These are phyloP conservation scores for Chrysocyon brachyurus DNA, from an alignment of 2,797 vertebrate species.

Conservation along the genomic window DNA sequence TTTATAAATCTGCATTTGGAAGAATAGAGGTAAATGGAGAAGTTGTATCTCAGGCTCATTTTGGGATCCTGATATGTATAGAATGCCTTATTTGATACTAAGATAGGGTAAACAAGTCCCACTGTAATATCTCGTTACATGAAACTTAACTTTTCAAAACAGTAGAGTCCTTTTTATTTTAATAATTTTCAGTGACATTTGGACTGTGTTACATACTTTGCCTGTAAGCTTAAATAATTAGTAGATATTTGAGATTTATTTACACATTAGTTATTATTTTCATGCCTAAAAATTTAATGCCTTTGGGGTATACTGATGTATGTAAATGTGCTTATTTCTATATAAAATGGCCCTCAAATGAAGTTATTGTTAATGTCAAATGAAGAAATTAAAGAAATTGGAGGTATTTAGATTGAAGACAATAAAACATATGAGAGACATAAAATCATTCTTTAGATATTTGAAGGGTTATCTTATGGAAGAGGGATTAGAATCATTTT, in stretches of 20 bases:
- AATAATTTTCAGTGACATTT: not conserved
- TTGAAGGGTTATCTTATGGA: not conserved
- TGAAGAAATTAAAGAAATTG: not conserved
- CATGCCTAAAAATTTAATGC: not conserved
- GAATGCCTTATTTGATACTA: not conserved
- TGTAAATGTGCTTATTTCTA: not conserved
- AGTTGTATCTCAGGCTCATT: not conserved
- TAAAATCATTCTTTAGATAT: not conserved
- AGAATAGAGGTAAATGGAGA: not conserved
- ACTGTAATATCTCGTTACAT: not conserved
- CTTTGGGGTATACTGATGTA: not conserved
- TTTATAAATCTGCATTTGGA: not conserved
- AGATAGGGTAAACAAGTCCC: not conserved
- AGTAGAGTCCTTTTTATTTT: not conserved
- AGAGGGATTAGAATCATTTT: not conserved
- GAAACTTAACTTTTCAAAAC: not conserved
- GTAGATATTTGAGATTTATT: conserved; percentile 32
- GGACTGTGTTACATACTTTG: not conserved
- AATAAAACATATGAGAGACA: not conserved
- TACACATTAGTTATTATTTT: conserved; percentile 3
- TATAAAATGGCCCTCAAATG: not conserved
- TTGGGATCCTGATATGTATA: not conserved
- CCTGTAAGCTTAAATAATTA: not conserved
- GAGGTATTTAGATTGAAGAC: not conserved
- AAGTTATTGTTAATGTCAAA: not conserved